Conservation (phyloP, 2,888 invertebrate genomes). For the Calameuta idolon region DNA sequence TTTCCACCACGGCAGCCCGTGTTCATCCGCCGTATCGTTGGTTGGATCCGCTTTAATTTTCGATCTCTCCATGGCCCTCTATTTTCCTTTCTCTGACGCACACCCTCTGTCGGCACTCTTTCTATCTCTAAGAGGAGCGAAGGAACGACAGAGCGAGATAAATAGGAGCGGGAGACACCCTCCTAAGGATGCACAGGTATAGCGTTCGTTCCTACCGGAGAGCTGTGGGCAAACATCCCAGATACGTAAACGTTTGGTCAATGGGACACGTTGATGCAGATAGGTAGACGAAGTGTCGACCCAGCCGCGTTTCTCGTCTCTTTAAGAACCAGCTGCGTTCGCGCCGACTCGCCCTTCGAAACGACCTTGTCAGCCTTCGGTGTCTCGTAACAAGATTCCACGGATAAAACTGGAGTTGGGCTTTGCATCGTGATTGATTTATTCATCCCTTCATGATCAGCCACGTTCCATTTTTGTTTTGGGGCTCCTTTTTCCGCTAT, state of each 20-base stretch:
- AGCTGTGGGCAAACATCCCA: background rate
- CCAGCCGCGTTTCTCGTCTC: background rate
- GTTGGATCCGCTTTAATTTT: conserved; percentile 17
- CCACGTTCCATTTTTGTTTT: background rate
- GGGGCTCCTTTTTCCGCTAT: background rate
- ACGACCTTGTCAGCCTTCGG: background rate
- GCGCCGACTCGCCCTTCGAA: background rate
- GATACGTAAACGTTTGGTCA: background rate
- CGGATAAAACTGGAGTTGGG: background rate
- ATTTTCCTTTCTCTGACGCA: conserved; percentile 12
- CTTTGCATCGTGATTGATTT: conserved; percentile 1
- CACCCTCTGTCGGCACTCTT: background rate
- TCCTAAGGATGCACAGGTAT: background rate
- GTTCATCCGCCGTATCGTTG: conserved; percentile 10
- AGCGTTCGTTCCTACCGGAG: background rate
- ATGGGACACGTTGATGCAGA: background rate
- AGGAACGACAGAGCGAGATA: background rate
- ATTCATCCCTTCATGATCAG: background rate
- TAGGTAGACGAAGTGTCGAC: background rate
- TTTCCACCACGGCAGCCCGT: conserved; percentile 5
- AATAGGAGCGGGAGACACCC: background rate
- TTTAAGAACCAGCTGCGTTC: conserved; percentile 1
- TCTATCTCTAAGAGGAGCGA: background rate
- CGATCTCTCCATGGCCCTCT: conserved; percentile 15
- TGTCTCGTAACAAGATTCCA: background rate